Evolutionary conservation across 2,888 invertebrate species (phyloP), one percentile per base, ranked within the genome.

Genomic region (Amblyjoppa fuscipennis): DNA sequence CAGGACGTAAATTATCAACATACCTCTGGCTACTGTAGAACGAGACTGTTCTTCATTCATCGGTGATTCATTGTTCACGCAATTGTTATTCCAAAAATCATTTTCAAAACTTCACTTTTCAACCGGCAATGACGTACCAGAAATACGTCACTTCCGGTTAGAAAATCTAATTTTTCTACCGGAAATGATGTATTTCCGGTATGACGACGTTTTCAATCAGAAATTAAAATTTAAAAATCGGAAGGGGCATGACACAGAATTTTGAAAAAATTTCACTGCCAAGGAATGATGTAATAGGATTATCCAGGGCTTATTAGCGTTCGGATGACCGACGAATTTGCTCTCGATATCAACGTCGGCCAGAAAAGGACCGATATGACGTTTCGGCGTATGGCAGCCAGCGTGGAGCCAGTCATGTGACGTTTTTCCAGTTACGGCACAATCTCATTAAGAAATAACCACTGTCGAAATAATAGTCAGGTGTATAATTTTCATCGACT

Each of bases 1-100:
- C 85, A 82, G 87, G 85, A 88, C 70, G 88, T 77, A 31, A 69
- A 82, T 66, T 81, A 75, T 81, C 83, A 79, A 79, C 79, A 84
- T 7, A n/a, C 6, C n/a, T 16, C 34, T 16, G 5, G 34, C 34
- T 7, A 16, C 31, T n/a, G 59, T 81, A 13, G 0, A 11, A 49
- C 34, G 13, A 28, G 61, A 13, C 64, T 59, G 49, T 49, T 73
- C 45, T 77, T 69, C 68, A 45, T 66, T 78, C 38, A 78, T 75
- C 64, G 9, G 13, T 25, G 11, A 38, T 53, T n/a, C 74, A 61
- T 59, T 5, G 38, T 9, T 28, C 51, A n/a, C 49, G 28, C 59
- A 20, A n/a, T 38, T 41, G 68, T 61, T 6, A 25, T 31, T 31
- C 66, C n/a, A 16, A n/a, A 31, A 68, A 49, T 49, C 16, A 49